These are phyloP conservation scores for Misgurnus anguillicaudatus DNA, from an alignment of 2,113 vertebrate genomes.

Conservation along the genomic window DNA sequence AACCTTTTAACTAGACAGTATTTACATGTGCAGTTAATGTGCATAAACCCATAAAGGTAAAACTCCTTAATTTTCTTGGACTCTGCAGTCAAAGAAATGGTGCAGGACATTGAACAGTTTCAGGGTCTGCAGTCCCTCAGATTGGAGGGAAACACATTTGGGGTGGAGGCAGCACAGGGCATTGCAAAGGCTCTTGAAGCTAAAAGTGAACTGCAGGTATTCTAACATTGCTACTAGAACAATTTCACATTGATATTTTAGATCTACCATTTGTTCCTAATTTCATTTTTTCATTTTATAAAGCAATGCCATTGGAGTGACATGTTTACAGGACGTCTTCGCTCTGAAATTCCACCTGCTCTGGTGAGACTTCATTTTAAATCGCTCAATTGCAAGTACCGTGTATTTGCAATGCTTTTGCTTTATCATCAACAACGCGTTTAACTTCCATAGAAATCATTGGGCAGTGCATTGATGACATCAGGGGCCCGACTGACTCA, in stretches of 20 bases:
- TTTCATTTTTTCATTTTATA: not conserved
- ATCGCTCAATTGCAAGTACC: not conserved
- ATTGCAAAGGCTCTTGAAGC: slow-evolving; percentile 92
- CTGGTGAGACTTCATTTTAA: slow-evolving; percentile 77
- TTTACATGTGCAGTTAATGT: too few relatives aligned
- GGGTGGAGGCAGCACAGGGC: slow-evolving; percentile 90
- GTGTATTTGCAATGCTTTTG: not conserved
- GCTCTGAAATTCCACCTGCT: slow-evolving; percentile 92
- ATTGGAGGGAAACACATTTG: slow-evolving; percentile 93
- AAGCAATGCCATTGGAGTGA: slow-evolving; percentile 97
- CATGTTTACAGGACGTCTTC: slow-evolving; percentile 96
- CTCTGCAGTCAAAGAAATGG: slow-evolving; percentile 82
- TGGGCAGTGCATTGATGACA: slow-evolving; percentile 86
- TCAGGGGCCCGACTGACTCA: slow-evolving; percentile 88
- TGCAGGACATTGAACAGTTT: slow-evolving; percentile 87
- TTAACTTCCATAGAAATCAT: slow-evolving; percentile 76
- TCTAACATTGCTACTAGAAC: not conserved
- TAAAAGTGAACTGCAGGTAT: slow-evolving; percentile 88
- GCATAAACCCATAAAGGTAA: not conserved
- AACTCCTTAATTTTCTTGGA: not conserved
- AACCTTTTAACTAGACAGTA: not conserved
- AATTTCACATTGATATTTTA: not conserved
- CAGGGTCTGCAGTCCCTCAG: slow-evolving; percentile 85
- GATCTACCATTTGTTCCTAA: not conserved
- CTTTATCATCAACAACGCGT: not conserved